These are phyloP conservation scores for Byasa hedistus DNA, from an alignment of 2,888 invertebrate genomes.

Conservation along the genomic window DNA sequence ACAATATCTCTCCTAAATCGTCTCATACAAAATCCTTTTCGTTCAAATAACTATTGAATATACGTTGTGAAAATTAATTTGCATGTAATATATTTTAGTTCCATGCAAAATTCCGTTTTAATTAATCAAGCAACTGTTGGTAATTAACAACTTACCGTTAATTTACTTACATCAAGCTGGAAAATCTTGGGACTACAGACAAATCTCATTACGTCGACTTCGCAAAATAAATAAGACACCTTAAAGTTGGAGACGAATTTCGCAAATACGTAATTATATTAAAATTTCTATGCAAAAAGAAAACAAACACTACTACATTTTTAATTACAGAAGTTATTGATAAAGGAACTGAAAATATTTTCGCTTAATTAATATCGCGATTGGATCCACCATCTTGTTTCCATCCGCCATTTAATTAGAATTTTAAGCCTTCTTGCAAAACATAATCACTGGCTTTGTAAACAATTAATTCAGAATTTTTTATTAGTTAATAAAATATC, in stretches of 20 bases:
- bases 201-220: constrained; percentile 27
- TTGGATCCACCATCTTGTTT: constrained; percentile 15
- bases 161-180: constrained; percentile 21
- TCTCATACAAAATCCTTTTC: not conserved
- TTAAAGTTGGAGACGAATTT: constrained; percentile 13
- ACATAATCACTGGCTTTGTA: constrained; percentile 25
- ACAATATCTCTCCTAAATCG: too few relatives aligned
- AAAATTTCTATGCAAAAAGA: not conserved
- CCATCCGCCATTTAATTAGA: constrained; percentile 19
- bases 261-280: constrained; percentile 6
- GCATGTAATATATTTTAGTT: constrained; percentile 9
- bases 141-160: constrained; percentile 24
- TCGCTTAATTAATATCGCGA: constrained; percentile 22
- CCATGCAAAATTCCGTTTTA: constrained; percentile 10
- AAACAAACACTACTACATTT: not conserved
- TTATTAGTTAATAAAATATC: not conserved
- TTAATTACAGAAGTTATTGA: constrained; percentile 9
- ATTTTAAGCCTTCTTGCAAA: constrained; percentile 23
- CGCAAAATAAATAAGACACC: constrained; percentile 20
- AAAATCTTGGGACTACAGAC: constrained; percentile 11
- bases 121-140: constrained; percentile 18
- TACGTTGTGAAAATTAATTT: constrained; percentile 1
- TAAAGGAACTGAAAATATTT: constrained; percentile 5
- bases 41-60: not conserved
- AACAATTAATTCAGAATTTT: constrained; percentile 16